Evolutionary conservation across 2,113 vertebrate species (phyloP).

Genomic region (Pomatorhinus ruficollis): DNA sequence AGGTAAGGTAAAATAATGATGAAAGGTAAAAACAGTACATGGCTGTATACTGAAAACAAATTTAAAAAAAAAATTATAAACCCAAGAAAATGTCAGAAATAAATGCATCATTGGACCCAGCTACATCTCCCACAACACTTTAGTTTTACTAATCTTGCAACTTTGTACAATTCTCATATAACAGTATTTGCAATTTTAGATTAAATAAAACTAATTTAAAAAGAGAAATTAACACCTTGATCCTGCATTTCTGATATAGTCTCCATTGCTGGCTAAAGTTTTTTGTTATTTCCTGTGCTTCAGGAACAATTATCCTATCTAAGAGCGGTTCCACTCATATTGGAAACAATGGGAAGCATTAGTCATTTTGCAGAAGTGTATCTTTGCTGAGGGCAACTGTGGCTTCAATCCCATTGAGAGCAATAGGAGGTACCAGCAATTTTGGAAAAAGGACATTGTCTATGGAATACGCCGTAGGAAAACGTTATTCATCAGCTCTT

Average conservation of each 20-base stretch:
- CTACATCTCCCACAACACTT: background rate
- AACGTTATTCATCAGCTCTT: conserved; percentile 30
- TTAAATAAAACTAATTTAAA: background rate
- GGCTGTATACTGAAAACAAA: background rate
- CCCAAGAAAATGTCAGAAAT: background rate
- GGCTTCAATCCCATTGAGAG: conserved; percentile 26
- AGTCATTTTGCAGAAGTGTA: conserved; percentile 37
- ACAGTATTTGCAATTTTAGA: background rate
- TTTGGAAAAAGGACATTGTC: conserved; percentile 6
- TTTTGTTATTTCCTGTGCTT: background rate
- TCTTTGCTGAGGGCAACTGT: conserved; percentile 21
- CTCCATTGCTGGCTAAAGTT: background rate
- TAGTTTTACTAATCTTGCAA: background rate
- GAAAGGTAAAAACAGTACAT: background rate
- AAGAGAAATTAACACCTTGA: background rate
- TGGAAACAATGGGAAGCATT: conserved; percentile 44
- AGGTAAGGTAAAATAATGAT: background rate
- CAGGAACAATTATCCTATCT: background rate
- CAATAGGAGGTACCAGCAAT: conserved; percentile 48
- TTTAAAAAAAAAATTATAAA: background rate
- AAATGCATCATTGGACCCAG: background rate
- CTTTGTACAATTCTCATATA: background rate
- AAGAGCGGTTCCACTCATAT: background rate
- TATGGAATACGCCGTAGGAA: conserved; percentile 19
- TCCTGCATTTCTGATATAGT: background rate